Conservation (phyloP, 2,113 vertebrate genomes). For the Rhinopomastus cyanomelas region DNA sequence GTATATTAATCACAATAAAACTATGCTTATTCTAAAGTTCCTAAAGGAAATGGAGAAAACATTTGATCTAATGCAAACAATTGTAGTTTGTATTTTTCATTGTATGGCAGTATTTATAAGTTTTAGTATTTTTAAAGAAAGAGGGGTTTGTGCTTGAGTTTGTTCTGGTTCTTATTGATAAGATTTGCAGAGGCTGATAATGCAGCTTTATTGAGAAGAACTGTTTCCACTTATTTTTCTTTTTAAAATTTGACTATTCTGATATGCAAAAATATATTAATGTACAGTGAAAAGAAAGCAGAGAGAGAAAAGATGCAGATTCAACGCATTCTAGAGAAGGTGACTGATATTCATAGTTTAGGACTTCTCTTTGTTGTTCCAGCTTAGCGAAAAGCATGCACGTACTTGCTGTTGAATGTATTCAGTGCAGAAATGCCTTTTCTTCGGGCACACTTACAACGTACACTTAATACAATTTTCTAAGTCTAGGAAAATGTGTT, state of each 20-base stretch:
- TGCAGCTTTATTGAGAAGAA: background rate
- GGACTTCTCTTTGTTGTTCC: background rate
- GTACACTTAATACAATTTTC: background rate
- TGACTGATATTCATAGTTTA: background rate
- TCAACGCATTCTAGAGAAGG: background rate
- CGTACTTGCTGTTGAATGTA: background rate
- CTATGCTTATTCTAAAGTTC: background rate
- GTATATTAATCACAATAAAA: background rate
- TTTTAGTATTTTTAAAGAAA: background rate
- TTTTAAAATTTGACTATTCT: constrained; percentile 42
- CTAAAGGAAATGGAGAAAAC: background rate
- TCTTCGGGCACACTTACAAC: background rate
- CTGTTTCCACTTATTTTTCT: background rate
- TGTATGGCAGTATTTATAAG: background rate
- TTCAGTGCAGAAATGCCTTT: background rate
- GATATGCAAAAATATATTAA: constrained; percentile 3
- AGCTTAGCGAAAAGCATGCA: background rate
- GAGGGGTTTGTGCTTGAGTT: background rate
- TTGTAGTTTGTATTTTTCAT: constrained; percentile 6
- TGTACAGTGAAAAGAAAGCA: background rate
- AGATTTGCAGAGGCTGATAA: constrained; percentile 9
- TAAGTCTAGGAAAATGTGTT: background rate
- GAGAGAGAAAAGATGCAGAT: background rate
- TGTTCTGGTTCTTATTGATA: background rate
- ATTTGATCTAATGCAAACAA: background rate